These are phyloP conservation scores for Dasyornis broadbenti DNA, from an alignment of 2,113 vertebrate species.

Conservation along the genomic window DNA sequence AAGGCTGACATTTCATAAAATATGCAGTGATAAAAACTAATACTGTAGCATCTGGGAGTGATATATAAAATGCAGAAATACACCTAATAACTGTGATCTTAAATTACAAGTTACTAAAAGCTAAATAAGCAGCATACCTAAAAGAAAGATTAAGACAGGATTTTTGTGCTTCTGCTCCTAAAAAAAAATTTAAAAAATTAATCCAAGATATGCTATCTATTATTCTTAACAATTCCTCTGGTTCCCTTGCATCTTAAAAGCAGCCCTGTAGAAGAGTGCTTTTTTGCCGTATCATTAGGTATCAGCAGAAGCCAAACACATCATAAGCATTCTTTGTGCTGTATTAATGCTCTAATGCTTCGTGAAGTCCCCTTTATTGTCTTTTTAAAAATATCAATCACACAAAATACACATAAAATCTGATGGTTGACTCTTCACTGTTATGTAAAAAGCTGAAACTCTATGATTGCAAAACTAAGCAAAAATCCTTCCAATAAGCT, in stretches of 20 bases:
- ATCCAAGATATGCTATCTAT: slow-evolving; percentile 31
- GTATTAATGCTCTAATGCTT: slow-evolving; percentile 34
- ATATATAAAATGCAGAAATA: slow-evolving; percentile 87
- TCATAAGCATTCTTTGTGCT: slow-evolving; percentile 25
- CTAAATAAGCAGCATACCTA: slow-evolving; percentile 75
- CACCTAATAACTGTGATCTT: slow-evolving; percentile 86
- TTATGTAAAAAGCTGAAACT: neutral
- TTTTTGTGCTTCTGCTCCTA: slow-evolving; percentile 38
- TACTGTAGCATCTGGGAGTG: slow-evolving; percentile 84
- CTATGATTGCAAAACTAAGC: neutral
- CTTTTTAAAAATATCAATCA: slow-evolving; percentile 17
- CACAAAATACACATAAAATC: neutral
- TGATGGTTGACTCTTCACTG: neutral
- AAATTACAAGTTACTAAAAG: slow-evolving; percentile 83
- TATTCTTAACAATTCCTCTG: slow-evolving; percentile 40
- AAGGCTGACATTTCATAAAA: slow-evolving; percentile 90
- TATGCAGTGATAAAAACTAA: slow-evolving; percentile 89
- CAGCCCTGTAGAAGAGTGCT: slow-evolving; percentile 30
- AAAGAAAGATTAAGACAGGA: slow-evolving; percentile 56
- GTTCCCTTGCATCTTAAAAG: slow-evolving; percentile 47
- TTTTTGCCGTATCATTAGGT: slow-evolving; percentile 22
- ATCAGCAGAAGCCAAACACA: slow-evolving; percentile 32
- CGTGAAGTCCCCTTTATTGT: slow-evolving; percentile 9
- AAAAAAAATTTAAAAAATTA: slow-evolving; percentile 56
- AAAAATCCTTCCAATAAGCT: neutral